Percentiles rank a stretch among this genome's conserved stretches.
These are phyloP conservation scores for Vulpes ferrilata DNA, from an alignment of 2,113 vertebrate genomes.

Conservation along the genomic window DNA sequence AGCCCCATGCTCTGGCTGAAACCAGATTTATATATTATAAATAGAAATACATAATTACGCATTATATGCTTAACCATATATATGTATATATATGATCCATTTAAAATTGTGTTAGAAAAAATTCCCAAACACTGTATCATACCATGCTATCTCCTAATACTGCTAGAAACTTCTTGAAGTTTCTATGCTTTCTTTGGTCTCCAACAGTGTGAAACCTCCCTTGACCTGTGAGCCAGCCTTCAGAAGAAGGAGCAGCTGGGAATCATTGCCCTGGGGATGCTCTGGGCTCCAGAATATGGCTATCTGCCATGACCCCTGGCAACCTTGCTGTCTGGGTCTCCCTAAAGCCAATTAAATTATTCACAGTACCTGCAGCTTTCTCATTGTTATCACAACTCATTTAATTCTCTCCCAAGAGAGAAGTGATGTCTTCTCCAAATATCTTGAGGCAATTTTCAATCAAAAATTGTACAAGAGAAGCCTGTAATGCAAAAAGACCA, in stretches of 20 bases:
- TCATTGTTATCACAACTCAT: slow-evolving; percentile 86
- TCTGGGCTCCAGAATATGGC: background rate
- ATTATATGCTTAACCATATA: background rate
- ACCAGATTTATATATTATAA: background rate
- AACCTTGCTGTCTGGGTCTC: background rate
- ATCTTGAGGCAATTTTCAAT: slow-evolving; percentile 91
- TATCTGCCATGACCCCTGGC: background rate
- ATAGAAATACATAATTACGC: background rate
- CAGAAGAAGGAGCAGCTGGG: background rate
- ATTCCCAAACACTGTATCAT: background rate
- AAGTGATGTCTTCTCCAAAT: slow-evolving; percentile 90
- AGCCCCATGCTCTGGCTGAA: background rate
- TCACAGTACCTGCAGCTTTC: slow-evolving; percentile 87
- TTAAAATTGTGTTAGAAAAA: background rate
- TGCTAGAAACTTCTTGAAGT: background rate
- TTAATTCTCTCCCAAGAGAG: slow-evolving; percentile 88
- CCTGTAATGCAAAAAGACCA: slow-evolving; percentile 83
- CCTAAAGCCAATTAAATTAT: background rate
- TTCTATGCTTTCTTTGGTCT: background rate
- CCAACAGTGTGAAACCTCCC: background rate
- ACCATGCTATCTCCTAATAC: background rate
- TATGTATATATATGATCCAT: no score
- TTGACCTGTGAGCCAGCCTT: background rate
- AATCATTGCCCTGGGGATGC: background rate
- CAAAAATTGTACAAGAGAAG: slow-evolving; percentile 91